Evolutionary conservation across 2,113 vertebrate genomes (phyloP).

Genomic region (Salminus brasiliensis): DNA sequence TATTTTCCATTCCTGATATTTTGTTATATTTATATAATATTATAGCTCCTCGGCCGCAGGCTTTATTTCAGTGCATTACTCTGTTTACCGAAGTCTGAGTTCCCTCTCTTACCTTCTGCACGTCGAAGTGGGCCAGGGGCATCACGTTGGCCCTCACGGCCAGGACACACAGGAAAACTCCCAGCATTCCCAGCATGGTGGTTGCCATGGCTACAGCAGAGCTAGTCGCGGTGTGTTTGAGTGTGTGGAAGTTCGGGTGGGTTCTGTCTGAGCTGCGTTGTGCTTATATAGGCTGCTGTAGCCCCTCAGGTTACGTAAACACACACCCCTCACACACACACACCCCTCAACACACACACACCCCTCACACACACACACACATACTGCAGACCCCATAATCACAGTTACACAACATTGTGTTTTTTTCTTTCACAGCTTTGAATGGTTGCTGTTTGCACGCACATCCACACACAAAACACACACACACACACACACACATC

Average conservation of each 20-base stretch:
- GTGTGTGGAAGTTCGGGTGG: not conserved
- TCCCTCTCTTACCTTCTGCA: conserved; percentile 75
- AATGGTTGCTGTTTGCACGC: not conserved
- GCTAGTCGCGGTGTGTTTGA: not conserved
- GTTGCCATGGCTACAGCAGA: conserved; percentile 55
- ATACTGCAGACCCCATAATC: not conserved
- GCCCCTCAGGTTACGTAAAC: conserved; percentile 11
- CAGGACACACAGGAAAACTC: conserved; percentile 58
- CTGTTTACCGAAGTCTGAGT: too few relatives aligned
- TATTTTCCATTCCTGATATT: too few relatives aligned
- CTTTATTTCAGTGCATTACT: too few relatives aligned
- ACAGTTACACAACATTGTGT: not conserved
- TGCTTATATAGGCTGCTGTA: not conserved
- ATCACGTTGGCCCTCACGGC: conserved; percentile 49
- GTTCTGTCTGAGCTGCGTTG: not conserved
- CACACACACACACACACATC: too few relatives aligned
- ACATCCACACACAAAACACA: too few relatives aligned
- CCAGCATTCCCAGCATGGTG: conserved; percentile 55
- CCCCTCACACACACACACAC: not conserved
- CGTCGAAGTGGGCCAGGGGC: conserved; percentile 71
- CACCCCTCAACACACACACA: not conserved
- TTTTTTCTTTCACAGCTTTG: not conserved
- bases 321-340: too few relatives aligned
- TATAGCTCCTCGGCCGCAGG: too few relatives aligned
- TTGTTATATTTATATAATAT: too few relatives aligned